phyloP scores from a whole-genome alignment of 2,797 vertebrate species.

The Pseudomugil gertrudae region DNA sequence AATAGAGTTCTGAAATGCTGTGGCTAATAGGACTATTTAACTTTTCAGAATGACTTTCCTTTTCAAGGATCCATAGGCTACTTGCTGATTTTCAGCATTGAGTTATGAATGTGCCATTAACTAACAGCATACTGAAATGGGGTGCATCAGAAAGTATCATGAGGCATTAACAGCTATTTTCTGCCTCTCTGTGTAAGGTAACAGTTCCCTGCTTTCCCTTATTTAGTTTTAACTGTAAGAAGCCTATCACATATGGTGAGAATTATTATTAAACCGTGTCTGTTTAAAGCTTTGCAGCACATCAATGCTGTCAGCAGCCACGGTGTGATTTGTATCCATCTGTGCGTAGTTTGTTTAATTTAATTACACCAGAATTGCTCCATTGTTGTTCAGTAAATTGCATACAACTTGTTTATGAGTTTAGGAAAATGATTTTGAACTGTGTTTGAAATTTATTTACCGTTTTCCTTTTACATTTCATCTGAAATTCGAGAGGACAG shows the following conservation, averaged over 20 bases:
- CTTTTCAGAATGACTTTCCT: constrained; percentile 51
- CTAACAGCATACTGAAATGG: background rate
- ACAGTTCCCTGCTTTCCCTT: background rate
- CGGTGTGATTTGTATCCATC: constrained; percentile 71
- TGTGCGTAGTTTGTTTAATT: constrained; percentile 59
- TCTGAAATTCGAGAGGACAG: constrained; percentile 24
- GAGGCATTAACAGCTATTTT: constrained; percentile 6
- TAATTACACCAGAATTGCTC: constrained; percentile 77
- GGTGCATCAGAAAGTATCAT: background rate
- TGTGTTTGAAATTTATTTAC: background rate
- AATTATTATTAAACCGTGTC: constrained; percentile 37
- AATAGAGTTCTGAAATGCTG: constrained; percentile 45
- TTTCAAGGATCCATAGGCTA: constrained; percentile 21
- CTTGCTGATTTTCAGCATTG: constrained; percentile 15
- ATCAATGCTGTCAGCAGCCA: constrained; percentile 68
- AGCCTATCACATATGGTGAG: constrained; percentile 6
- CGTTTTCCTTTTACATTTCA: constrained; percentile 7
- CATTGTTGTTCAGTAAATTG: constrained; percentile 42
- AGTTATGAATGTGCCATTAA: constrained; percentile 10
- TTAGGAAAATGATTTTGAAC: background rate
- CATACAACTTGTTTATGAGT: constrained; percentile 10
- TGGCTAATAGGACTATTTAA: constrained; percentile 62
- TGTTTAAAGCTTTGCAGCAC: constrained; percentile 61
- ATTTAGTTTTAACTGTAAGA: constrained; percentile 4
- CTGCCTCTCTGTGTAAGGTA: background rate